A percentile compares a stretch with the other conserved stretches of the same genome.
These are phyloP conservation scores for Hypanus sabinus DNA, from an alignment of 2,113 vertebrate species.

Conservation along the genomic window DNA sequence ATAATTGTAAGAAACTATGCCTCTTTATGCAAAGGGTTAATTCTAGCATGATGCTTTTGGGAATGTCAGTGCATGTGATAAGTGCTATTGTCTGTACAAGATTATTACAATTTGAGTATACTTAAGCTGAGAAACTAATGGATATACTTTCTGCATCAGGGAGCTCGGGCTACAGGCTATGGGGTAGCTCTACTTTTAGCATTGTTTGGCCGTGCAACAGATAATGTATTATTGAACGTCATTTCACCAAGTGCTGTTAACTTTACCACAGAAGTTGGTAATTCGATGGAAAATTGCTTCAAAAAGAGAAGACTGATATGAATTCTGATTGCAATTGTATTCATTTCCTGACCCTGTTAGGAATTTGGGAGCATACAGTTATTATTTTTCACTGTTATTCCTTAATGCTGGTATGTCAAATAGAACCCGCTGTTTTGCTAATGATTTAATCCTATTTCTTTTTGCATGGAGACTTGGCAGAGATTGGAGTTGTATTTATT, in stretches of 20 bases:
- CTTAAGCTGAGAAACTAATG: neutral
- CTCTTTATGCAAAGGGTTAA: neutral
- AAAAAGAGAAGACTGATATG: slow-evolving; percentile 41
- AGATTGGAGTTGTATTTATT: neutral
- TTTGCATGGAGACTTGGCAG: neutral
- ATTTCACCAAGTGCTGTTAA: slow-evolving; percentile 31
- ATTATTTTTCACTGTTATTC: neutral
- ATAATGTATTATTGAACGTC: slow-evolving; percentile 38
- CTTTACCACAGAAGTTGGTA: neutral
- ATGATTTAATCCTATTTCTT: neutral
- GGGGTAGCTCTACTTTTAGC: slow-evolving; percentile 40
- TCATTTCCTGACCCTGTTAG: neutral
- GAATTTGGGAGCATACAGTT: neutral
- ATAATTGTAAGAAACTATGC: neutral
- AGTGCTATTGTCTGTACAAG: neutral
- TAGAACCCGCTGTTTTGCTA: neutral
- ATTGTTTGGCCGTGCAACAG: slow-evolving; percentile 39
- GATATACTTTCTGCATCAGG: slow-evolving; percentile 20
- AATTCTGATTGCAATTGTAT: neutral
- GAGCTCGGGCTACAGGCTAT: slow-evolving; percentile 40
- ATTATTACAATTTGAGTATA: neutral
- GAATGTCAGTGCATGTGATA: neutral
- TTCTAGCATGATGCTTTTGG: neutral
- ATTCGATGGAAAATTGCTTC: neutral
- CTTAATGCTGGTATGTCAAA: neutral